Conservation (phyloP, 2,113 vertebrate genomes). For the Geothlypis trichas region DNA sequence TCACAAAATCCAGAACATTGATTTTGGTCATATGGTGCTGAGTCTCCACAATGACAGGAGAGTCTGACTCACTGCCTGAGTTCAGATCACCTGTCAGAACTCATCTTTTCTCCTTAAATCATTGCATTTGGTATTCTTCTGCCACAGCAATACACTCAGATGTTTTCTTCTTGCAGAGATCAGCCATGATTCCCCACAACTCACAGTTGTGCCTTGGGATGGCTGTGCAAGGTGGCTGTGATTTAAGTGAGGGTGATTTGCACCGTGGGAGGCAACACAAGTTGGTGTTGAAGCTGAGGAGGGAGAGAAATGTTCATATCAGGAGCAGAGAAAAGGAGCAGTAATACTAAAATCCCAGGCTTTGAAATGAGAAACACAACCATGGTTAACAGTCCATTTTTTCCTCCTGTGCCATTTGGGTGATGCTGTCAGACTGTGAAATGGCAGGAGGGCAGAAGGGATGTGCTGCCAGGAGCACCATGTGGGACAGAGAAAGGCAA, state of each 20-base stretch:
- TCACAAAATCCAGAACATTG: background rate
- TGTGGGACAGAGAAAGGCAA: background rate
- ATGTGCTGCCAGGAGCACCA: background rate
- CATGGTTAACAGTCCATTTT: background rate
- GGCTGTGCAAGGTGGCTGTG: background rate
- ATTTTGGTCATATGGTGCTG: slow-evolving; percentile 29
- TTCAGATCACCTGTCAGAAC: slow-evolving; percentile 6
- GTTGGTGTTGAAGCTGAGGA: background rate
- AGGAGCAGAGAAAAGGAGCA: background rate
- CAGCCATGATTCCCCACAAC: background rate
- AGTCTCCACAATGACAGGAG: background rate
- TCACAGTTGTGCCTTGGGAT: background rate
- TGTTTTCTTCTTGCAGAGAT: background rate
- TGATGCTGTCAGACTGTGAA: background rate
- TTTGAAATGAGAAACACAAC: background rate
- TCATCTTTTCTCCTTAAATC: slow-evolving; percentile 6
- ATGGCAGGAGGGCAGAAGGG: background rate
- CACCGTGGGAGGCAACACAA: background rate
- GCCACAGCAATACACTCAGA: background rate
- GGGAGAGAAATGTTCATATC: background rate
- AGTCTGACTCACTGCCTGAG: background rate
- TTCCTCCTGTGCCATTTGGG: background rate
- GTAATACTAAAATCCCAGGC: background rate
- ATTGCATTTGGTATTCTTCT: background rate
- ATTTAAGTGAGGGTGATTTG: background rate